These are phyloP conservation scores for Salvelinus sp. DNA, from an alignment of 2,113 vertebrate genomes.

Conservation along the genomic window DNA sequence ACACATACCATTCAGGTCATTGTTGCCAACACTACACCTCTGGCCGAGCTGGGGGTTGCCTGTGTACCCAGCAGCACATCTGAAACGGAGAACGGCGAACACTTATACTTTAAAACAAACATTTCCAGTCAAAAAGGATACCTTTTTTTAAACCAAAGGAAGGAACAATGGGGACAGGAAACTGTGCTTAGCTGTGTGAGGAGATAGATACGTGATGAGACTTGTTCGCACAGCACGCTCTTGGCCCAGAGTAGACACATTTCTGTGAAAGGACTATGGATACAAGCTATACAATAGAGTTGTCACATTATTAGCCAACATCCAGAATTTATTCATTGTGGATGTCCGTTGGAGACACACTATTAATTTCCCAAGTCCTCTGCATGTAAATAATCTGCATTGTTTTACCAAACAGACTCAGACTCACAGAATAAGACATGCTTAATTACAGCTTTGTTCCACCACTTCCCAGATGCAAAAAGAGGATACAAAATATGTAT, in stretches of 20 bases:
- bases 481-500: slow-evolving; percentile 17
- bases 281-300: neutral
- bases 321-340: neutral
- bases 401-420: too few relatives aligned
- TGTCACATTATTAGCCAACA: neutral
- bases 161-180: slow-evolving; percentile 26
- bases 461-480: neutral
- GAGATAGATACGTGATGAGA: slow-evolving; percentile 28
- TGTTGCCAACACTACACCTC: slow-evolving; percentile 54
- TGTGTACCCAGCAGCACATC: slow-evolving; percentile 82
- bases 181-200: slow-evolving; percentile 29
- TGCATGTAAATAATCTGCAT: neutral
- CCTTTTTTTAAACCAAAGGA: too few relatives aligned
- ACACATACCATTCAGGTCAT: slow-evolving; percentile 62
- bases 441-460: too few relatives aligned
- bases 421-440: too few relatives aligned
- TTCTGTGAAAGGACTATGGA: neutral
- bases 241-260: slow-evolving; percentile 21
- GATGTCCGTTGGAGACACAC: neutral
- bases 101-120: slow-evolving; percentile 17
- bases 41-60: slow-evolving; percentile 84
- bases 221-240: slow-evolving; percentile 3
- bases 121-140: slow-evolving; percentile 30
- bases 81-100: slow-evolving; percentile 50
- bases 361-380: neutral